A percentile compares a stretch with the other conserved stretches of the same genome.
phyloP scores from a whole-genome alignment of 2,888 invertebrate species.

The Tetropium fuscum region DNA sequence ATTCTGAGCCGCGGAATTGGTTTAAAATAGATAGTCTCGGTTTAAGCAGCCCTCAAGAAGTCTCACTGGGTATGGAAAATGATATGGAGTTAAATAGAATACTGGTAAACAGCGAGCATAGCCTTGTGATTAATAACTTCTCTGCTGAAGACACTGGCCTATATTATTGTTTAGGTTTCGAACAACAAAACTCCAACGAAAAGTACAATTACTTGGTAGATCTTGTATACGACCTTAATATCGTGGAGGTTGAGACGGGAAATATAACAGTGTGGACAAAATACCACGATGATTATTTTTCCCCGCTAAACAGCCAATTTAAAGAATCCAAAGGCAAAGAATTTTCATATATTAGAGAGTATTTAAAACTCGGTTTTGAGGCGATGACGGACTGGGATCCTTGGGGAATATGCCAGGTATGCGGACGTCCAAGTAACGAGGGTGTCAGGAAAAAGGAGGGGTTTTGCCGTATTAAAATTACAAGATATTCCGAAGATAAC shows the following conservation, averaged over 20 bases:
- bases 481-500: conserved; percentile 12
- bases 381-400: conserved; percentile 68
- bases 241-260: conserved; percentile 59
- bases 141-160: conserved; percentile 64
- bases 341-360: conserved; percentile 63
- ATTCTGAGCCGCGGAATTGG: conserved; percentile 67
- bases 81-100: conserved; percentile 65
- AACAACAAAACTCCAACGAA: conserved; percentile 60
- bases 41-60: conserved; percentile 59
- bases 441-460: conserved; percentile 66
- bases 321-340: conserved; percentile 63
- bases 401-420: conserved; percentile 70
- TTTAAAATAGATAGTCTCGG: conserved; percentile 64
- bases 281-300: conserved; percentile 66
- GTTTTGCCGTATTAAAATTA: conserved; percentile 67
- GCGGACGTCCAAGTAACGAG: conserved; percentile 61
- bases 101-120: conserved; percentile 64
- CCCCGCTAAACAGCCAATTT: conserved; percentile 66
- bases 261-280: conserved; percentile 67
- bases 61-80: conserved; percentile 65
- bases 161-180: conserved; percentile 67
- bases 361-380: conserved; percentile 64
- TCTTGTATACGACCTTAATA: conserved; percentile 57
- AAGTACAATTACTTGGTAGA: conserved; percentile 69
- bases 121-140: conserved; percentile 65